Percentiles rank a stretch among this genome's conserved stretches.
Evolutionary conservation across 2,113 vertebrate genomes (phyloP).

Genomic region (Abramis brama): DNA sequence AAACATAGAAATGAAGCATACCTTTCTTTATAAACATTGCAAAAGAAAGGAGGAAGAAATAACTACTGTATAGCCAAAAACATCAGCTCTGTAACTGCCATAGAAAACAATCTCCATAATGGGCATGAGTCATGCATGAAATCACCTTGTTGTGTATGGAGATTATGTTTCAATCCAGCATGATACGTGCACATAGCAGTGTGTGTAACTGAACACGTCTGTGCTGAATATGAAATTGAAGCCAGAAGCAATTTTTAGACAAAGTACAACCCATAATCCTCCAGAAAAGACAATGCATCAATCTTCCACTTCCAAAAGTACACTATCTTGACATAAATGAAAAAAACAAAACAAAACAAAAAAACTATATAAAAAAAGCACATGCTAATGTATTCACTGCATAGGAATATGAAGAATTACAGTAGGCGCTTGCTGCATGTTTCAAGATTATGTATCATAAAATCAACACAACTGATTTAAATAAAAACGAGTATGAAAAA

Average conservation of each 20-base stretch:
- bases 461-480: background rate
- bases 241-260: background rate
- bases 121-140: slow-evolving; percentile 35
- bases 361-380: background rate
- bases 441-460: background rate
- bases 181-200: background rate
- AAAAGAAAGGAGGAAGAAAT: background rate
- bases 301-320: background rate
- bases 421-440: background rate
- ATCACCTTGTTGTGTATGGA: slow-evolving; percentile 29
- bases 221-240: background rate
- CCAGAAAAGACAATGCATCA: slow-evolving; percentile 3
- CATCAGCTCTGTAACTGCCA: slow-evolving; percentile 2
- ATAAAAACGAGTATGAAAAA: background rate
- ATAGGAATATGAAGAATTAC: background rate
- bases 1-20: background rate
- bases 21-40: background rate
- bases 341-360: background rate
- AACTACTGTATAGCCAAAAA: background rate
- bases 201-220: background rate
- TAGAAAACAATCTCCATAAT: slow-evolving; percentile 24
- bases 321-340: background rate
- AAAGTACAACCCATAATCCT: background rate
- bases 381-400: background rate
- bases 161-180: slow-evolving; percentile 11